These are phyloP conservation scores for Druceiella hillmani DNA, from an alignment of 2,888 invertebrate genomes.

Conservation along the genomic window DNA sequence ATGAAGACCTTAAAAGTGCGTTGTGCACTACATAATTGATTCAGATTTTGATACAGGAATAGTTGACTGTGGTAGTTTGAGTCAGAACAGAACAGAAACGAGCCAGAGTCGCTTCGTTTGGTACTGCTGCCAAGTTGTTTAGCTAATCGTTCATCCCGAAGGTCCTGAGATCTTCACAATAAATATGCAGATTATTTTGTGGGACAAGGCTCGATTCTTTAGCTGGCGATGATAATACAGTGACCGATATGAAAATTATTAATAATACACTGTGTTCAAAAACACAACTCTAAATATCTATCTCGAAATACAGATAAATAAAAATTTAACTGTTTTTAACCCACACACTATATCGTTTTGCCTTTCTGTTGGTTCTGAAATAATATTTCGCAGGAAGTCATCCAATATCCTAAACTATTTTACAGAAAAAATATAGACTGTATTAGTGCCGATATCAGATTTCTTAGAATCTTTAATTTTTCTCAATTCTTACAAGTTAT, in stretches of 20 bases:
- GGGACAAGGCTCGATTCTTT: conserved; percentile 18
- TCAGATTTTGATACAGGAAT: conserved; percentile 18
- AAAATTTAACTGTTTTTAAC: conserved; percentile 13
- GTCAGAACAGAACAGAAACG: too few relatives aligned
- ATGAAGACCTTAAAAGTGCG: conserved; percentile 4
- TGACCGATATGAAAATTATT: too few relatives aligned
- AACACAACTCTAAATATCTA: too few relatives aligned
- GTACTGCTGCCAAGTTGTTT: conserved; percentile 13
- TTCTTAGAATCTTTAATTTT: conserved; percentile 15
- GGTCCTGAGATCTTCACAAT: conserved; percentile 15
- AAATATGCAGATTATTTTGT: too few relatives aligned
- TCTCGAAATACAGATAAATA: conserved; percentile 8
- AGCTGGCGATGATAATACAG: conserved; percentile 18
- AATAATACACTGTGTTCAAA: too few relatives aligned
- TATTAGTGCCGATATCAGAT: too few relatives aligned
- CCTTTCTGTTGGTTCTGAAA: conserved; percentile 13
- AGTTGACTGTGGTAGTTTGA: conserved; percentile 17
- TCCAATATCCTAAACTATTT: conserved; percentile 18
- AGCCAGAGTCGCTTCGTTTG: conserved; percentile 15
- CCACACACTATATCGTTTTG: conserved; percentile 18
- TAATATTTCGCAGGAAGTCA: conserved; percentile 14
- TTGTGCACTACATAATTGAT: too few relatives aligned
- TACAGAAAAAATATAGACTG: conserved; percentile 17
- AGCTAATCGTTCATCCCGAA: conserved; percentile 16
- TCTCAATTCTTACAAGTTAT: too few relatives aligned